phyloP scores from a whole-genome alignment of 2,113 vertebrate genomes.

The Stictonetta naevosa region DNA sequence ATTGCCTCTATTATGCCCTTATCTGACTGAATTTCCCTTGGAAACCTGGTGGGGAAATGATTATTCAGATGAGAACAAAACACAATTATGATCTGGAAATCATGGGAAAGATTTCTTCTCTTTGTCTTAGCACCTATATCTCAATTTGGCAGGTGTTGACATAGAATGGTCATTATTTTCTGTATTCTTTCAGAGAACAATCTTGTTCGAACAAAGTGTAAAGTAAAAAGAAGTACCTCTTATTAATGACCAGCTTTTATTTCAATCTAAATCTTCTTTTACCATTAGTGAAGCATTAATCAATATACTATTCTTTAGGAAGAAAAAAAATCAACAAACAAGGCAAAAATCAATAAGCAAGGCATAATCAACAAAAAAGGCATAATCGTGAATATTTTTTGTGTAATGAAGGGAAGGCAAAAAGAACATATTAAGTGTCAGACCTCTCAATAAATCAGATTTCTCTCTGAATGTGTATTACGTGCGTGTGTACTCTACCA shows the following conservation, averaged over 20 bases:
- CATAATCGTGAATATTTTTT: not conserved
- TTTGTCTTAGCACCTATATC: not conserved
- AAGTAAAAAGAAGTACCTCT: not conserved
- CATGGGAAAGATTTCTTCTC: not conserved
- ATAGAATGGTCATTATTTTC: not conserved
- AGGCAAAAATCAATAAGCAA: not conserved
- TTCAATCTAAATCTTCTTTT: not conserved
- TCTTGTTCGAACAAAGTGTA: not conserved
- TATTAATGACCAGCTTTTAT: not conserved
- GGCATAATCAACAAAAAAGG: not conserved
- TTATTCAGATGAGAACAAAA: not conserved
- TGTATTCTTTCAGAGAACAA: not conserved
- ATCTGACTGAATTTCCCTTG: not conserved
- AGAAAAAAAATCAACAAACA: not conserved
- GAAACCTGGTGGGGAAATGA: not conserved
- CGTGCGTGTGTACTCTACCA: not conserved
- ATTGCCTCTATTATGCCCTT: not conserved
- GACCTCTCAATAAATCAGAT: not conserved
- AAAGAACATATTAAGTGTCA: not conserved
- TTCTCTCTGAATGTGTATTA: not conserved
- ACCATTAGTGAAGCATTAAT: not conserved
- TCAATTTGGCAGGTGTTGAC: not conserved
- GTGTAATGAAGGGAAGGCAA: not conserved
- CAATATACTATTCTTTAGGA: not conserved
- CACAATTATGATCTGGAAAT: not conserved